These are phyloP conservation scores for Homarus gammarus DNA, from an alignment of 2,888 invertebrate genomes.

Conservation along the genomic window DNA sequence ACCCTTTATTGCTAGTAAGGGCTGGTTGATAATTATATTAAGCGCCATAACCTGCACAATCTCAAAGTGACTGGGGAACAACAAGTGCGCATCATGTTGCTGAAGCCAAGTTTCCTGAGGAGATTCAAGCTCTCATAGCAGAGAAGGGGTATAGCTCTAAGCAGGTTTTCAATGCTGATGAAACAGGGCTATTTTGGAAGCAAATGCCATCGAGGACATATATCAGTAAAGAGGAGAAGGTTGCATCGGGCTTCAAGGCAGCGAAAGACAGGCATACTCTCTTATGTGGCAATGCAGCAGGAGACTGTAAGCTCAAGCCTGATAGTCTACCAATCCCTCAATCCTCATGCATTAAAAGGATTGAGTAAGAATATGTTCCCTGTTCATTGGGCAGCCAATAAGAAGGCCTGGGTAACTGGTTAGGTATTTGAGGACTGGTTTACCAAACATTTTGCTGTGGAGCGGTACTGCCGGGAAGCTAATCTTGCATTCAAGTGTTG, in stretches of 20 bases:
- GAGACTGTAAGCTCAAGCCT: conserved; percentile 78
- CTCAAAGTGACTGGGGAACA: neutral
- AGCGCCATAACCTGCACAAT: neutral
- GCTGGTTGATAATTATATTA: neutral
- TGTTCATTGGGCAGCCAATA: conserved; percentile 78
- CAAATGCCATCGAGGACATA: neutral
- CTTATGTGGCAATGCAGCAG: conserved; percentile 78
- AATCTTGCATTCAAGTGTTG: conserved; percentile 65
- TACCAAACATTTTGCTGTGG: conserved; percentile 24
- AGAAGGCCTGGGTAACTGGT: conserved; percentile 78
- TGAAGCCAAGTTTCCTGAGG: neutral
- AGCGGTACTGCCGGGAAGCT: conserved; percentile 56
- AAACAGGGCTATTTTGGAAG: neutral
- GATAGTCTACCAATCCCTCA: conserved; percentile 78
- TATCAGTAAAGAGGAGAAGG: neutral
- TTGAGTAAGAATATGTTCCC: conserved; percentile 77
- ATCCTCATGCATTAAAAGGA: conserved; percentile 78
- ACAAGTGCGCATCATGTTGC: neutral
- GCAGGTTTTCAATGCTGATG: neutral
- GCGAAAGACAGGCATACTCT: conserved; percentile 77
- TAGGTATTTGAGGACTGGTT: conserved; percentile 77
- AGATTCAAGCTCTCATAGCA: neutral
- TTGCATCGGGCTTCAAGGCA: neutral
- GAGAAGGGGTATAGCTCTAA: neutral
- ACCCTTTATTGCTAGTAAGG: neutral